A percentile compares a stretch with the other conserved stretches of the same genome.
Evolutionary conservation across 2,888 invertebrate genomes (phyloP).

Genomic region (Pocota personata): DNA sequence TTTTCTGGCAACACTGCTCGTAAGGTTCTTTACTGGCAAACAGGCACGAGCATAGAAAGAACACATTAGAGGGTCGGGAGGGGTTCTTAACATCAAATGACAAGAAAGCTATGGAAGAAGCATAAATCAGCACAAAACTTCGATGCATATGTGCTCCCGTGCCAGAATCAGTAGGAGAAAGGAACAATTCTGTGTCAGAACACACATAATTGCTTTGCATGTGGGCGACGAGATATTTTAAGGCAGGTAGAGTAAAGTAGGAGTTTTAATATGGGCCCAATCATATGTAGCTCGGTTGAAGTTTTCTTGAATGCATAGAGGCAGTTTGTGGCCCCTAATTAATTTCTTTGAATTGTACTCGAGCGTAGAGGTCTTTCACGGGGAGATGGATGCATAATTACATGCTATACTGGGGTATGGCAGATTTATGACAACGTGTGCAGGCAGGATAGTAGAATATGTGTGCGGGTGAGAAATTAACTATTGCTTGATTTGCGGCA

Average conservation of each 20-base stretch:
- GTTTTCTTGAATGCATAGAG: constrained; percentile 3
- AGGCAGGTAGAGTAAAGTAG: not conserved
- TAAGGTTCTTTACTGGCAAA: constrained; percentile 35
- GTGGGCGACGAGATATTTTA: constrained; percentile 18
- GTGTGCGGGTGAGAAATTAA: too few species aligned
- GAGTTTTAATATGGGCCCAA: not conserved
- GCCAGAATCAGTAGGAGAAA: not conserved
- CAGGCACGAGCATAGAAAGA: constrained; percentile 8
- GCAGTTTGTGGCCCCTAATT: constrained; percentile 56
- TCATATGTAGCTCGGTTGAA: not conserved
- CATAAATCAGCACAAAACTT: constrained; percentile 67
- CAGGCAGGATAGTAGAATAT: not conserved
- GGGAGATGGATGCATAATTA: constrained; percentile 43
- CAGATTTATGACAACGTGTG: constrained; percentile 28
- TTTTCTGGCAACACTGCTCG: too few species aligned
- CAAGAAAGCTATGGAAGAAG: constrained; percentile 60
- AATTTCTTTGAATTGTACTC: constrained; percentile 55
- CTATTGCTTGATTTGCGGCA: constrained; percentile 21
- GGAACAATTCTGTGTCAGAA: constrained; percentile 14
- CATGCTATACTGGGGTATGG: constrained; percentile 29
- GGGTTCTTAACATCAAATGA: constrained; percentile 52
- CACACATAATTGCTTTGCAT: constrained; percentile 16
- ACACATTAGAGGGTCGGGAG: constrained; percentile 21
- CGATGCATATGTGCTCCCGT: constrained; percentile 33
- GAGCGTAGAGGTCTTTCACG: constrained; percentile 10